Percentiles rank a stretch among this genome's conserved stretches.
Evolutionary conservation across 2,113 vertebrate genomes (phyloP).

Genomic region (Coreoperca whiteheadi): DNA sequence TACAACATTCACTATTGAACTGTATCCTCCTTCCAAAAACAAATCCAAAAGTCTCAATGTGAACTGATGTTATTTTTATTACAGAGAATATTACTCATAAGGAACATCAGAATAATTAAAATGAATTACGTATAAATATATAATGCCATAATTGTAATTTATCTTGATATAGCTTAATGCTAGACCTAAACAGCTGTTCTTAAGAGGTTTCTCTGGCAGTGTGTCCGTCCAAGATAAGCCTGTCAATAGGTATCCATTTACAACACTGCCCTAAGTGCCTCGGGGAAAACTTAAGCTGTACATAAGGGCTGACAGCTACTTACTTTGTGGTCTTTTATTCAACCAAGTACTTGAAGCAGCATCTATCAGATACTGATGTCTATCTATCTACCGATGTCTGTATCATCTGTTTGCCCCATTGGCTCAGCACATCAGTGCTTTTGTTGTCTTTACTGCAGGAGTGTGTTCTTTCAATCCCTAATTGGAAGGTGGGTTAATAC

Average conservation of each 20-base stretch:
- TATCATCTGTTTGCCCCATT: not conserved
- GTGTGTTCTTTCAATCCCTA: not conserved
- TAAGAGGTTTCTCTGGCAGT: not conserved
- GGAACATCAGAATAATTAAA: not conserved
- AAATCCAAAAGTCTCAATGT: not conserved
- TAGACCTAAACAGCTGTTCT: not conserved
- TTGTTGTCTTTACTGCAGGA: not conserved
- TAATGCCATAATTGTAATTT: too few relatives aligned
- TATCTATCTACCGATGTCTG: not conserved
- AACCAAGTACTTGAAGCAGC: not conserved
- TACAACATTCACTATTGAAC: not conserved
- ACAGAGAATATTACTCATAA: not conserved
- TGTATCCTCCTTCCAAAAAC: not conserved
- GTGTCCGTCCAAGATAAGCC: not conserved
- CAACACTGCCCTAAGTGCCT: constrained; percentile 22
- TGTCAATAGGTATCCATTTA: constrained; percentile 37
- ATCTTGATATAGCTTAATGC: not conserved
- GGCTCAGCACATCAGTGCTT: not conserved
- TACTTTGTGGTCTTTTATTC: constrained; percentile 28
- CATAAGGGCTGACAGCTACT: constrained; percentile 18
- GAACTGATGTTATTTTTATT: not conserved
- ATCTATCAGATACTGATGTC: not conserved
- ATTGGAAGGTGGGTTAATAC: not conserved
- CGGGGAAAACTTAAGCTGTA: not conserved
- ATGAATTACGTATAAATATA: too few relatives aligned